Evolutionary conservation across 2,113 vertebrate genomes (phyloP).

Genomic region (Campylomormyrus tamandua): DNA sequence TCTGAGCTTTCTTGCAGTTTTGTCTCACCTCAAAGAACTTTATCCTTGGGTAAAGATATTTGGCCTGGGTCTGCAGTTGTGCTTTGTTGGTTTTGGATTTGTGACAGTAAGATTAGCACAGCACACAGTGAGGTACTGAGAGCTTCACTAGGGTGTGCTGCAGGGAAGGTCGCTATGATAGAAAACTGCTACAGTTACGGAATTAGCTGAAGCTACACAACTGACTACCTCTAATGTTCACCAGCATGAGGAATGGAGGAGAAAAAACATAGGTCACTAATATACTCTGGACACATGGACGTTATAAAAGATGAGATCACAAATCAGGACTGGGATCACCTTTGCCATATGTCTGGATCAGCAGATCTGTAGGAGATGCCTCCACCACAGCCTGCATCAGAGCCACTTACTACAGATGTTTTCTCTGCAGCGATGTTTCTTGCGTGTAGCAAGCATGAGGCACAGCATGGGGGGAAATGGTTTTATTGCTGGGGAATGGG

Average conservation of each 20-base stretch:
- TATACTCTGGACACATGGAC: background rate
- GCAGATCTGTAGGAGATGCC: background rate
- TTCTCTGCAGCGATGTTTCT: background rate
- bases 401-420: background rate
- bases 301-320: background rate
- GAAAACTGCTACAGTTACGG: background rate
- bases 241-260: background rate
- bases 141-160: background rate
- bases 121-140: background rate
- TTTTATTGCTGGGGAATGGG: background rate
- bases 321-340: background rate
- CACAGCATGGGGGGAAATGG: background rate
- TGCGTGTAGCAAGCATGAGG: background rate
- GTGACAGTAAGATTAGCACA: background rate
- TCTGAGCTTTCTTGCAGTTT: background rate
- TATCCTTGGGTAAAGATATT: background rate
- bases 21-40: background rate
- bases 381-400: background rate
- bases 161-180: background rate
- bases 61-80: background rate
- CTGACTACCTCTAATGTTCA: background rate
- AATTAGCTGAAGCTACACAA: background rate
- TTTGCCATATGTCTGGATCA: too few species aligned
- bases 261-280: background rate
- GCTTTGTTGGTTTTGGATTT: background rate